These are phyloP conservation scores for Dendronephthya gigantea DNA, from an alignment of 64 coral and sea anemone species.

Conservation along the genomic window DNA sequence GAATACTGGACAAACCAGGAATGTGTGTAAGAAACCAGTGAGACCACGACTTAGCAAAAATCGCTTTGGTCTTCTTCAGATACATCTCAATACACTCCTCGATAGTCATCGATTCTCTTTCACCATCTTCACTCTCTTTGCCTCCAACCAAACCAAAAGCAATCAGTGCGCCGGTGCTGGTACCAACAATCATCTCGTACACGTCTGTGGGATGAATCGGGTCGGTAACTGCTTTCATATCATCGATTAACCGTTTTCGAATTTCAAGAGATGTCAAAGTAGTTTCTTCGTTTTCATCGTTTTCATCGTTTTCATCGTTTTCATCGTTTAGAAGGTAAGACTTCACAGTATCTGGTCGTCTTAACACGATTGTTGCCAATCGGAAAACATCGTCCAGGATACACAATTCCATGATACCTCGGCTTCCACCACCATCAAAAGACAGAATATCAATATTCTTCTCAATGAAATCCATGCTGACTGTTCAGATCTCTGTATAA, in stretches of 20 bases:
- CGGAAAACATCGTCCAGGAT: background rate
- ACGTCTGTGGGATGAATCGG: too few relatives aligned
- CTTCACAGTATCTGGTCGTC: too few relatives aligned
- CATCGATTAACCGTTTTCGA: too few relatives aligned
- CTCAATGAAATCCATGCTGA: background rate
- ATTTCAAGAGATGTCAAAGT: too few relatives aligned
- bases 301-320: too few relatives aligned
- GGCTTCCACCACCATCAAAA: background rate
- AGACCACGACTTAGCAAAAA: conserved; percentile 10
- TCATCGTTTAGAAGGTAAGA: too few relatives aligned
- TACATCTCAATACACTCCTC: conserved; percentile 33
- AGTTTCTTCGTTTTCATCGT: too few relatives aligned
- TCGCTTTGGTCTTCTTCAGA: background rate
- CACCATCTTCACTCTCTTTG: background rate
- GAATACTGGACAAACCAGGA: background rate
- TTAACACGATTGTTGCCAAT: too few relatives aligned
- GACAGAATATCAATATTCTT: background rate
- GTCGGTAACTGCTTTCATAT: too few relatives aligned
- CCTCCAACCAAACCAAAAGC: conserved; percentile 1
- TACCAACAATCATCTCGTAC: too few relatives aligned
- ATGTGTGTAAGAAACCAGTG: conserved; percentile 3
- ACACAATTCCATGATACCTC: background rate
- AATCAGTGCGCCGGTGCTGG: too few relatives aligned
- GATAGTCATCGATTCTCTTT: background rate
- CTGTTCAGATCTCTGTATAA: background rate